Base-by-base conservation (phyloP, 2,113 vertebrate genomes). In the Callipepla californica region DNA sequence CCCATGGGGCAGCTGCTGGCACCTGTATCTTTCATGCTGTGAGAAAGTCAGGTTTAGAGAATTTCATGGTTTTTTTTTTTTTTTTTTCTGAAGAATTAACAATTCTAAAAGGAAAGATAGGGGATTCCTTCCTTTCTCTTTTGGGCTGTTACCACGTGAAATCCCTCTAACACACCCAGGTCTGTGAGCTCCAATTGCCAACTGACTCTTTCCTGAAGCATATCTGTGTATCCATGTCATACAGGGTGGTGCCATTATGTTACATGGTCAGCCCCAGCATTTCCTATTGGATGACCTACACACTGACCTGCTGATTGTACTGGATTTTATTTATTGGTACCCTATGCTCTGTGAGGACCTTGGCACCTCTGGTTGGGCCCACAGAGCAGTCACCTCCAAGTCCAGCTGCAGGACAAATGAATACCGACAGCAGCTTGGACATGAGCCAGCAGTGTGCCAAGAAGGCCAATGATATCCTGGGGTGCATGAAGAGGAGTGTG, bases 241-340 rank as follows among this genome's bases (percentile, higher is more conserved):
- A 4, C 0, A 2, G 62, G 40, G 8, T 13, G 51, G 15, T 72
- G 45, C 25, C 6, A 2, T 47, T 44, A 15, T 3, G 3, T 67
- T 57, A 26, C 20, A 4, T 23, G 50, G 19, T 10, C 53, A 57
- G 53, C 16, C 7, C 34, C 77, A 78, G 36, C 2, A 2, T 57
- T 90, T 82, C 40, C 4, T 53, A 30, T 22, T 18, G 18, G 10
- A 15, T 42, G 51, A 51, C 48, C 30, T 61, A 30, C 45, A 21
- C 14, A 6, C 32, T 61, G 42, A 68, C 28, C 44, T 18, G 3
- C 5, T 32, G 38, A 22, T 12, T 83, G 30, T 59, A 51, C 62
- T 53, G 65, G 36, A 57, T 80, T 85, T 83, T 83, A 48, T 83
- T 88, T 0, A 3, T 47, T 51, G 13, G 2, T 53, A 36, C 23